Base-by-base conservation (phyloP, 1,140 invertebrate species). In the Cherax destructor region DNA sequence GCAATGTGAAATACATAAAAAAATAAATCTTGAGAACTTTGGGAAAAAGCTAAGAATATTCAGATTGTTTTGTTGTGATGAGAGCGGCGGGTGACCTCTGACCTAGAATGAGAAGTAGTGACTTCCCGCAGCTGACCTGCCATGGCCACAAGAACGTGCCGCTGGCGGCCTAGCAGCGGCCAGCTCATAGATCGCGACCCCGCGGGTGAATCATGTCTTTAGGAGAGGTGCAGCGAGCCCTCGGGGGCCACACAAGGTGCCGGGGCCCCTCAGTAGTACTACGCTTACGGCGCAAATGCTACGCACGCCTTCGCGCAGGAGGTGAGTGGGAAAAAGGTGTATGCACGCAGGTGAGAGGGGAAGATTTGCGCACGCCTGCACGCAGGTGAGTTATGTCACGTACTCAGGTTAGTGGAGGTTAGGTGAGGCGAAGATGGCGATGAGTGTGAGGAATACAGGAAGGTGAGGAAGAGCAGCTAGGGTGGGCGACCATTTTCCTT, bases 211-310 rank as follows among this genome's bases (percentile, higher is more conserved):
- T 24, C 24, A 88, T 88, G 86, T 88, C 86, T 30, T 88, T 77
- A 9, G 86, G 86, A 59, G 86, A 77, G 77, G 86, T 88, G 86
- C 86, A 88, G 52, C 86, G 86, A 88, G 59, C 86, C 86, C 50
- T 61, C 86, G 10, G 86, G 86, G 77, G 86, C 86, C 13, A 52
- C 18, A 13, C 86, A 79, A 52, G 59, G 77, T 7, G 56, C 76
- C 10, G 76, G 52, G 52, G 79, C 86, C 56, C 56, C 86, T 41
- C 86, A 87, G 52, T 76, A 87, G 76, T 87, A 50, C 59, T 87
- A 87, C 86, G 50, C 76, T 7, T 76, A 79, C 56, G 72, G 18
- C 24, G 13, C 77, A 3, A 72, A 86, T 18, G 30, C 81, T 49
- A 21, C 81, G 10, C 81, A 74, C 83, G 41, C 7, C 76, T 87